Conservation (phyloP, 1,140 invertebrate genomes). For the Hyposmocoma kahamanoa region DNA sequence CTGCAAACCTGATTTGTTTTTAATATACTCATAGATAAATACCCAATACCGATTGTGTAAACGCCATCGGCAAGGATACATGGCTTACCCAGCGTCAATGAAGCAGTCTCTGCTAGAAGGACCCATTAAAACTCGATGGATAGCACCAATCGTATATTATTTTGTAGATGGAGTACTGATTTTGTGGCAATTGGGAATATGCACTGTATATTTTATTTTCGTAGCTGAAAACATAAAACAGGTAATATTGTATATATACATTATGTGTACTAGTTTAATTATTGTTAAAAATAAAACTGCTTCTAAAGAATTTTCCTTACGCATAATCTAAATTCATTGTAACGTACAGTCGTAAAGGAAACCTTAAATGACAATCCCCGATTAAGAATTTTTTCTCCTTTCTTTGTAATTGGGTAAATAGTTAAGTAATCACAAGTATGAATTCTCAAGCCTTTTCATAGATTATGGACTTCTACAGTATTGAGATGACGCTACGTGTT, state of each 20-base stretch:
- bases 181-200: constrained; percentile 90
- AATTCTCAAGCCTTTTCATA: too few species aligned
- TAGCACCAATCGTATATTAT: constrained; percentile 59
- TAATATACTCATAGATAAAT: constrained; percentile 1
- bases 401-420: too few species aligned
- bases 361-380: too few species aligned
- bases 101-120: constrained; percentile 76
- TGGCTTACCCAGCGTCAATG: constrained; percentile 78
- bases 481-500: constrained; percentile 52
- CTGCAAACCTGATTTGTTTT: neutral
- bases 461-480: constrained; percentile 39
- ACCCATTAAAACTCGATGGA: constrained; percentile 64
- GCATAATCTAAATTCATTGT: too few species aligned
- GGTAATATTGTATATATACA: too few species aligned
- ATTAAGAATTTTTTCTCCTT: too few species aligned
- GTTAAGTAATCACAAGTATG: too few species aligned
- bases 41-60: constrained; percentile 82
- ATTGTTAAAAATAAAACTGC: too few species aligned
- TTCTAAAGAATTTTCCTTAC: too few species aligned
- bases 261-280: too few species aligned
- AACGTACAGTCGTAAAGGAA: too few species aligned
- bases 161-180: constrained; percentile 80
- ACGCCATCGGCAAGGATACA: constrained; percentile 75
- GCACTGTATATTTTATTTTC: constrained; percentile 90
- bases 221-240: constrained; percentile 84